Percentiles rank a stretch among this genome's conserved stretches.
phyloP scores from a whole-genome alignment of 2,113 vertebrate species.

The Parus major region DNA sequence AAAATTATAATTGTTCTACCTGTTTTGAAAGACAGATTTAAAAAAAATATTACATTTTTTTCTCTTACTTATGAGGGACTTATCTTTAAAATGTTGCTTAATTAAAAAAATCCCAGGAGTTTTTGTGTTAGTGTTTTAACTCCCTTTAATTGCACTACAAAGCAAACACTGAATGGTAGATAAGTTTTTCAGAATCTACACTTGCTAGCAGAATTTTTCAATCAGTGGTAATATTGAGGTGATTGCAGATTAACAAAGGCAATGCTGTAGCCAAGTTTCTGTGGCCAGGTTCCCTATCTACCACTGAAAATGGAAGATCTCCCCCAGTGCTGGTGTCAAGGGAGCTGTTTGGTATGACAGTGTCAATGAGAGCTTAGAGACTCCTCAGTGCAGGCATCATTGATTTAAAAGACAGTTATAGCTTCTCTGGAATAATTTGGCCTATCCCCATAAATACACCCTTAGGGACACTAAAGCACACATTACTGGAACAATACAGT shows the following conservation, averaged over 20 bases:
- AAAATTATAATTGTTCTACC: background rate
- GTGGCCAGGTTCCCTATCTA: background rate
- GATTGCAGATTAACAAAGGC: background rate
- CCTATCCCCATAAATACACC: background rate
- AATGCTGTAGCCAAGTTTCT: background rate
- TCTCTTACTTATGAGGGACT: background rate
- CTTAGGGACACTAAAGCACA: background rate
- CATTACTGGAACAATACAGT: background rate
- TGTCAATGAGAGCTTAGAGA: background rate
- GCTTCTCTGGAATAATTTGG: background rate
- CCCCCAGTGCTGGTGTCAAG: background rate
- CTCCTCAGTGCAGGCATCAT: background rate
- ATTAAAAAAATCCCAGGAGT: background rate
- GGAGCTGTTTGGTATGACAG: background rate
- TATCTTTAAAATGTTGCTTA: background rate
- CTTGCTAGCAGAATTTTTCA: background rate
- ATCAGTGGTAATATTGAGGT: background rate
- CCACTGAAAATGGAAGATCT: background rate
- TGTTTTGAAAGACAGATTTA: background rate
- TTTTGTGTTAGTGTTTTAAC: background rate
- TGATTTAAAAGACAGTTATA: constrained; percentile 12
- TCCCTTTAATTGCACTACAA: fast-evolving
- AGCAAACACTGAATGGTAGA: background rate
- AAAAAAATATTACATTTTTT: background rate
- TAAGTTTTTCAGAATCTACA: background rate